Conservation (phyloP, 2,797 vertebrate genomes). For the Myoxocephalus aenaeus region DNA sequence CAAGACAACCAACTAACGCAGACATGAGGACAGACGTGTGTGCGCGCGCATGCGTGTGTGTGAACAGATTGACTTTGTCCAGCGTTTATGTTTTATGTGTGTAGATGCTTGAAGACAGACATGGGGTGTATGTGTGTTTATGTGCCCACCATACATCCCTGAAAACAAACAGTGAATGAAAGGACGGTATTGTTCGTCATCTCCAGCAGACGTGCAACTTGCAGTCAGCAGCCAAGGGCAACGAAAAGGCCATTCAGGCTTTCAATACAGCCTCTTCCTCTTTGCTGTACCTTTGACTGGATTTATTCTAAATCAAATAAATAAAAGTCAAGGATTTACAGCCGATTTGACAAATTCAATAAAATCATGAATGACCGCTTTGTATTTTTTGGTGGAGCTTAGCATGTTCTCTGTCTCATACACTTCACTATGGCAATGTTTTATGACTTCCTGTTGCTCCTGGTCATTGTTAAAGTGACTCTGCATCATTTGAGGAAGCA, state of each 20-base stretch:
- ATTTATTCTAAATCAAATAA: conserved; percentile 24
- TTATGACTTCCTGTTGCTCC: conserved; percentile 67
- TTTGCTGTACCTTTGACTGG: neutral
- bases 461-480: conserved; percentile 63
- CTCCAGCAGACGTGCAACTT: conserved; percentile 12
- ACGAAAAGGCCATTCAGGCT: conserved; percentile 16
- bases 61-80: conserved; percentile 65
- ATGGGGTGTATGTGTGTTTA: conserved; percentile 33
- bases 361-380: neutral
- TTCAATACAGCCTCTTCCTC: conserved; percentile 18
- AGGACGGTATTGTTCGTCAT: conserved; percentile 55
- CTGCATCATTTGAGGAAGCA: conserved; percentile 50
- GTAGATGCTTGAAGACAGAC: conserved; percentile 52
- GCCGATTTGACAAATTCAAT: conserved; percentile 8
- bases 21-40: conserved; percentile 64
- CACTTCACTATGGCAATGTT: conserved; percentile 27
- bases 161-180: conserved; percentile 68
- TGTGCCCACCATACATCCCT: conserved; percentile 51
- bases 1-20: conserved; percentile 54
- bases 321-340: conserved; percentile 10
- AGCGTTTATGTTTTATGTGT: conserved; percentile 39
- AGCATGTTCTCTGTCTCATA: conserved; percentile 2
- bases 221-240: conserved; percentile 24
- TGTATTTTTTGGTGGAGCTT: neutral
- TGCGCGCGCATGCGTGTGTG: conserved; percentile 16